phyloP scores from a whole-genome alignment of 2,888 invertebrate genomes.

The Cataglyphis altisquamis region DNA sequence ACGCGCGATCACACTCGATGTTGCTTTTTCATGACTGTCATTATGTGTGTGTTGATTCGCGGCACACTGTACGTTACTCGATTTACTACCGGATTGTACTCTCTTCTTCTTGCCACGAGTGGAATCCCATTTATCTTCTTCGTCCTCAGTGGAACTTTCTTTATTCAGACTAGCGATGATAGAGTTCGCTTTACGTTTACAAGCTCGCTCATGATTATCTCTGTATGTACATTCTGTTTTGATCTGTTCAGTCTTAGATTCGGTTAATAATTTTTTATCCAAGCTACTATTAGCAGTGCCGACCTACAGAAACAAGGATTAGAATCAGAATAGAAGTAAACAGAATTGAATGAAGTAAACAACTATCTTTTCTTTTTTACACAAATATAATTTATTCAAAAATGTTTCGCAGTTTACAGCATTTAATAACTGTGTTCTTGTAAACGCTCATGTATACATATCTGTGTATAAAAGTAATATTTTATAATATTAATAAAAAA shows the following conservation, averaged over 20 bases:
- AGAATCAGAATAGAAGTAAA: constrained; percentile 68
- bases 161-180: constrained; percentile 15
- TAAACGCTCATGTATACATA: constrained; percentile 65
- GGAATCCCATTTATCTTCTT: constrained; percentile 69
- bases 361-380: constrained; percentile 70
- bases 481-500: constrained; percentile 57
- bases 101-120: constrained; percentile 66
- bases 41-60: not conserved
- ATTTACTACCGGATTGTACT: constrained; percentile 30
- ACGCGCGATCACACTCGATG: not conserved
- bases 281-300: constrained; percentile 71
- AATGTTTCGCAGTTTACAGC: constrained; percentile 72
- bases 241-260: constrained; percentile 58
- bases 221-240: constrained; percentile 57
- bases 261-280: constrained; percentile 70
- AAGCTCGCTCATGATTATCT: constrained; percentile 61
- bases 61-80: not conserved
- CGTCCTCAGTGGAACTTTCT: constrained; percentile 60
- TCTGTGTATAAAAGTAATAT: constrained; percentile 63
- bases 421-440: constrained; percentile 60
- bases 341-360: constrained; percentile 75
- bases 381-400: constrained; percentile 81
- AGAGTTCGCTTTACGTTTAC: constrained; percentile 73
- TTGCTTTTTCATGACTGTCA: not conserved
- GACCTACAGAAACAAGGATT: constrained; percentile 80